Conservation (phyloP, 1,140 invertebrate genomes). For the Papilio dardanus region DNA sequence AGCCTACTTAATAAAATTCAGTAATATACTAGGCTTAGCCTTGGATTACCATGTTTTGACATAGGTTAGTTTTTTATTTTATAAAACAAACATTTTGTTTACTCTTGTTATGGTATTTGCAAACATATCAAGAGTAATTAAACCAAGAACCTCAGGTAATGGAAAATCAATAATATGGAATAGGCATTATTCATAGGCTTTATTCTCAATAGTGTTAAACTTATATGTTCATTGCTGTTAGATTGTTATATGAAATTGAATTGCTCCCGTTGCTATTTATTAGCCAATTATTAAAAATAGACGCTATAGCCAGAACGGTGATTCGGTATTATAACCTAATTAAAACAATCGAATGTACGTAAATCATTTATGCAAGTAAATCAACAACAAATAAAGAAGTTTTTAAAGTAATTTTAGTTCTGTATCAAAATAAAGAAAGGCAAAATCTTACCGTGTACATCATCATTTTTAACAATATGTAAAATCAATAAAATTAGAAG, state of each 20-base stretch:
- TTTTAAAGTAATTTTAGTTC: neutral
- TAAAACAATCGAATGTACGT: neutral
- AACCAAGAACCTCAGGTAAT: neutral
- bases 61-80: neutral
- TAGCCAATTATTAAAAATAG: constrained; percentile 1
- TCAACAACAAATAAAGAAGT: neutral
- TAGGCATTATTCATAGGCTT: neutral
- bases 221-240: neutral
- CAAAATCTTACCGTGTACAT: constrained; percentile 72
- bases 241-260: neutral
- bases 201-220: neutral
- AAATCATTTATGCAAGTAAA: neutral
- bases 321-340: neutral
- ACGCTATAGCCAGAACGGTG: neutral
- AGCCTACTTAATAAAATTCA: too few species aligned
- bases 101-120: neutral
- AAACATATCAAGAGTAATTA: neutral
- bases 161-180: neutral
- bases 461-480: constrained; percentile 60
- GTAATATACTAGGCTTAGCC: neutral
- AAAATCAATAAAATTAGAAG: constrained; percentile 58
- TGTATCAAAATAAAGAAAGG: constrained; percentile 14
- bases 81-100: neutral
- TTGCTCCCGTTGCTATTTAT: neutral
- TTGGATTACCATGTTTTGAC: neutral